Base-by-base conservation (phyloP, 2,113 vertebrate genomes). In the Macquaria ambigua region DNA sequence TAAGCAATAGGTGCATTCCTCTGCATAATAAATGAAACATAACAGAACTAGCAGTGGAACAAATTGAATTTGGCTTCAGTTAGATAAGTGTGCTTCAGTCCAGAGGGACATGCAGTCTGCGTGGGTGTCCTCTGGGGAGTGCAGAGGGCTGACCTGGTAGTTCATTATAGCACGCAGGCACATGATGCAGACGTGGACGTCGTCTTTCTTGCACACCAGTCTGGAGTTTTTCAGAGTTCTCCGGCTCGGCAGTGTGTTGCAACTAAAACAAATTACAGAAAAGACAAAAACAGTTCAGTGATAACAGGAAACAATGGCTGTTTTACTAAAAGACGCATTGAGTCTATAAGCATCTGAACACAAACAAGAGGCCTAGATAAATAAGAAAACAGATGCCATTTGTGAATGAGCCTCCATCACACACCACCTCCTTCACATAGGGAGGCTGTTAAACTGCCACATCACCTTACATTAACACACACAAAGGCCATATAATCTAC, bases 111-210 rank as follows among this genome's bases (percentile, higher is more conserved):
- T 10, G 39, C 5, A 50, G 11, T 56, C 34, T 78, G 67, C n/a
- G 25, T 31, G 53, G 75, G 16, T 21, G 48, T 23, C 39, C 37
- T 1, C 21, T 28, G 58, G n/a, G 5, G 68, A 79, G 25, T 0
- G 53, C 43, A 52, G 74, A 52, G 18, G 53, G 20, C 86, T 84
- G 79, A 99, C 98, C 98, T 99, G 98, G 90, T 99, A 99, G 95
- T 99, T 99, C 98, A 99, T 99, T 89, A 99, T 97, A 73, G 98
- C 98, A 50, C 98, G 95, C 14, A 99, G 96, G 82, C 98, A 99
- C 95, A 99, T 97, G 93, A 99, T 98, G 91, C 98, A 99, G 55
- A 99, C 98, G 1, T 99, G 98, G 63, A 99, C 98, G 0, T 99
- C 98, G 3, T 99, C 98, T 94, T 99, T 99, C 94, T 98, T 98